Conservation (phyloP, 1,140 invertebrate species). For the Drosophila bocqueti region DNA sequence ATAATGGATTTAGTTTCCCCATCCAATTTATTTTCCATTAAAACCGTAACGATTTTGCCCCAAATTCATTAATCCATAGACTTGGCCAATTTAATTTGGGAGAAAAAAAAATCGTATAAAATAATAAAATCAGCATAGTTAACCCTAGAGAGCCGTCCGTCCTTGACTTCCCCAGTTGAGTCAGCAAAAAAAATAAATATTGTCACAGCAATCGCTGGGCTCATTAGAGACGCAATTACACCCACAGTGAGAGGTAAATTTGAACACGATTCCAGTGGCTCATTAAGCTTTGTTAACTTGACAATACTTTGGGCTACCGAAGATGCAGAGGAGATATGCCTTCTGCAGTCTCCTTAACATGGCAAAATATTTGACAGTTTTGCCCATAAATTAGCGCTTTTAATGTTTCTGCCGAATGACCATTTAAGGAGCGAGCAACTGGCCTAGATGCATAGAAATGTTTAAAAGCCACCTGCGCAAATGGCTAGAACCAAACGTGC, state of each 20-base stretch:
- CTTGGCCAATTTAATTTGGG: slow-evolving; percentile 14
- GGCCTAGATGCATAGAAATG: slow-evolving; percentile 68
- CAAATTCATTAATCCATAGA: slow-evolving; percentile 26
- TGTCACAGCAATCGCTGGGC: slow-evolving; percentile 23
- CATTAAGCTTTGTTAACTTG: slow-evolving; percentile 69
- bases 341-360: background rate
- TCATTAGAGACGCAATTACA: slow-evolving; percentile 51
- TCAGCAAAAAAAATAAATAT: slow-evolving; percentile 8
- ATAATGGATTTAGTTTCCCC: slow-evolving; percentile 25
- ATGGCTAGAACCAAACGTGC: slow-evolving; percentile 57
- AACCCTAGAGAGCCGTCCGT: slow-evolving; percentile 21
- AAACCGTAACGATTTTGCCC: slow-evolving; percentile 37
- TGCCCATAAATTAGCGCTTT: slow-evolving; percentile 58
- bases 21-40: slow-evolving; percentile 34
- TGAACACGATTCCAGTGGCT: slow-evolving; percentile 36
- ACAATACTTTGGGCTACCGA: slow-evolving; percentile 57
- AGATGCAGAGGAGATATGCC: slow-evolving; percentile 28
- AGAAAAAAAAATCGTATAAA: background rate
- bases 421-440: slow-evolving; percentile 78
- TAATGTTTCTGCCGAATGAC: slow-evolving; percentile 47
- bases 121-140: slow-evolving; percentile 23
- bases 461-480: slow-evolving; percentile 70
- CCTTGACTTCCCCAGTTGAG: slow-evolving; percentile 26
- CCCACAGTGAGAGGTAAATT: slow-evolving; percentile 42
- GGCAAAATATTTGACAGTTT: slow-evolving; percentile 15